phyloP scores from a whole-genome alignment of 2,888 invertebrate species.

The Watsonalla cultraria region DNA sequence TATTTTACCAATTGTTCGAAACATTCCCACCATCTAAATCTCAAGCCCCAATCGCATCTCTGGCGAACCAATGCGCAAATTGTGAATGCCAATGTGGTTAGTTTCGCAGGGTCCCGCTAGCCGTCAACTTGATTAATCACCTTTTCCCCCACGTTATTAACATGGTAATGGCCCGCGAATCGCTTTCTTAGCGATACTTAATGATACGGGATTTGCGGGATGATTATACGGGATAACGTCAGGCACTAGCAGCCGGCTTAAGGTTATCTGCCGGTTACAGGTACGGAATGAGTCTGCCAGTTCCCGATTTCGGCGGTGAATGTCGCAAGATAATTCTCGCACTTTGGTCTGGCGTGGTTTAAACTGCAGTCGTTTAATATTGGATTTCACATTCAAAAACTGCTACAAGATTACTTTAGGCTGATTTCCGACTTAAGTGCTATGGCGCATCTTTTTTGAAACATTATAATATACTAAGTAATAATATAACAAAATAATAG shows the following conservation, averaged over 20 bases:
- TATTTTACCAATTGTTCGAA: conserved; percentile 9
- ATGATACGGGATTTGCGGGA: conserved; percentile 73
- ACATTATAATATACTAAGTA: no score
- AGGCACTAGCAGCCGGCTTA: conserved; percentile 29
- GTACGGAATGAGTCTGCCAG: conserved; percentile 20
- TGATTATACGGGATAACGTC: conserved; percentile 57
- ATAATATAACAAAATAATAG: no score
- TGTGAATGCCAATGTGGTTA: conserved; percentile 54
- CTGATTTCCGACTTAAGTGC: no score
- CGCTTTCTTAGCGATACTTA: conserved; percentile 77
- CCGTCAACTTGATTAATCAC: conserved; percentile 76
- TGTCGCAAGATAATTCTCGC: conserved; percentile 2
- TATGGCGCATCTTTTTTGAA: no score
- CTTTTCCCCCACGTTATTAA: conserved; percentile 73
- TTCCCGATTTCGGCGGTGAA: neutral
- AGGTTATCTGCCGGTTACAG: conserved; percentile 55
- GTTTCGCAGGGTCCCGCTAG: conserved; percentile 47
- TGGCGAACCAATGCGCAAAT: conserved; percentile 71
- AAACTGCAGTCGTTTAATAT: no score
- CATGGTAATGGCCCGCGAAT: conserved; percentile 76
- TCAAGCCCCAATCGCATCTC: conserved; percentile 39
- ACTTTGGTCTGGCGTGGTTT: neutral
- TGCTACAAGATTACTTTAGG: no score
- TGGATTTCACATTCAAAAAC: no score
- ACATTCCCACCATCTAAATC: conserved; percentile 25